Evolutionary conservation across 2,797 vertebrate species (phyloP).

Genomic region (Tamandua tetradactyla): DNA sequence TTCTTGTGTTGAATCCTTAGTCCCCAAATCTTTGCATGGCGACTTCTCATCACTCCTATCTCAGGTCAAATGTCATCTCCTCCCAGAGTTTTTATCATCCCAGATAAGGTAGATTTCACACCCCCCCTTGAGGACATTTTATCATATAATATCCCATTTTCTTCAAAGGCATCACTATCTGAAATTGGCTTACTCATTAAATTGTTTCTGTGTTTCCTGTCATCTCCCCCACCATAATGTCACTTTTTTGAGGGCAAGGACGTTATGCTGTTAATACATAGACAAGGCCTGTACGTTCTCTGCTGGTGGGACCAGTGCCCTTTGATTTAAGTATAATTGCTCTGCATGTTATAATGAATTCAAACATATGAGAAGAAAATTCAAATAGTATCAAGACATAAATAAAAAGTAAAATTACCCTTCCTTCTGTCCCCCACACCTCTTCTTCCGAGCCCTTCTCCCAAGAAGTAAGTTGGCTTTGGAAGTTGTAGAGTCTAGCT

Average conservation of each 20-base stretch:
- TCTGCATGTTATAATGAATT: conserved; percentile 18
- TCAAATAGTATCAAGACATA: not conserved
- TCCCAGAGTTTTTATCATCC: not conserved
- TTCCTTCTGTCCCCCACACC: not conserved
- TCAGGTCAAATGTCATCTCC: not conserved
- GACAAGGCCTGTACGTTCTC: not conserved
- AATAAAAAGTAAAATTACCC: conserved; percentile 23
- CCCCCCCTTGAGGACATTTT: too few species aligned
- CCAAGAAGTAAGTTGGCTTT: not conserved
- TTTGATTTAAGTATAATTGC: not conserved
- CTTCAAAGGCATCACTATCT: not conserved
- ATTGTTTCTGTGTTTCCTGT: conserved; percentile 8
- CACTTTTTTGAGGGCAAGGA: conserved; percentile 5
- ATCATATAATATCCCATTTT: not conserved
- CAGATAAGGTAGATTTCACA: not conserved
- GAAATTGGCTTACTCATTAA: conserved; percentile 39
- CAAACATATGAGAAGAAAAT: not conserved
- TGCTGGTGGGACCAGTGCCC: not conserved
- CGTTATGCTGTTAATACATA: not conserved
- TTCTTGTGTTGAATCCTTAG: not conserved
- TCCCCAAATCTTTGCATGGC: not conserved
- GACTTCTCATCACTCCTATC: not conserved
- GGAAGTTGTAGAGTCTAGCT: not conserved
- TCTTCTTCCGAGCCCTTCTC: not conserved
- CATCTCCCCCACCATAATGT: not conserved